A percentile compares a stretch with the other conserved stretches of the same genome.
Conservation (phyloP, 2,113 vertebrate genomes). For the Heteronetta atricapilla region DNA sequence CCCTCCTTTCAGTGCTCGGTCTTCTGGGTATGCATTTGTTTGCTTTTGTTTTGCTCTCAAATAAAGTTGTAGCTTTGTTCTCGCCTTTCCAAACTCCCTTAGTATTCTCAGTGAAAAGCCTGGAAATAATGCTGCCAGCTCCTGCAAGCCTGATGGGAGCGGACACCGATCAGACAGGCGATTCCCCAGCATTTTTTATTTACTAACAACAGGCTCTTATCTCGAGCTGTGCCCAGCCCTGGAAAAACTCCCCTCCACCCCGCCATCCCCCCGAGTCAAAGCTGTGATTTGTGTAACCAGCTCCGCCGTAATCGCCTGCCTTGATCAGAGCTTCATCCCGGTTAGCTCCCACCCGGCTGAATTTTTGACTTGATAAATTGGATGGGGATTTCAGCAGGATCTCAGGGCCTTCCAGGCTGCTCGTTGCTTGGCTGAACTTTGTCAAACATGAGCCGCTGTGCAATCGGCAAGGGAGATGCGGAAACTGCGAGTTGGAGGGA, state of each 20-base stretch:
- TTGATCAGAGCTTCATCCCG: slow-evolving; percentile 35
- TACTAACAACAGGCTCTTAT: slow-evolving; percentile 1
- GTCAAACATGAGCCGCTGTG: neutral
- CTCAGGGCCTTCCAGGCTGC: slow-evolving; percentile 18
- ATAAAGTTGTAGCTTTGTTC: slow-evolving; percentile 57
- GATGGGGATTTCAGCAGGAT: neutral
- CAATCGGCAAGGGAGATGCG: neutral
- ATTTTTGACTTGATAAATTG: slow-evolving; percentile 56
- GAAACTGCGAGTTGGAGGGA: neutral
- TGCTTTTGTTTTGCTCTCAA: slow-evolving; percentile 50
- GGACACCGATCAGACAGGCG: neutral
- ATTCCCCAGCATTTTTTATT: slow-evolving; percentile 36
- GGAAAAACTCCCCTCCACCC: neutral
- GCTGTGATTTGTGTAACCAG: neutral
- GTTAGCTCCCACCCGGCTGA: slow-evolving; percentile 31
- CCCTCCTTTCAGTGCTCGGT: neutral
- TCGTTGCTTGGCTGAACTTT: slow-evolving; percentile 31
- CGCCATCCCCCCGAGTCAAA: neutral
- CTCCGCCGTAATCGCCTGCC: slow-evolving; percentile 13
- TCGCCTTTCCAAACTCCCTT: slow-evolving; percentile 31
- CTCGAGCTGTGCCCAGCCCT: slow-evolving; percentile 10
- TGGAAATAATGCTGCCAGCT: slow-evolving; percentile 29
- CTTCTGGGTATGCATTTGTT: slow-evolving; percentile 63
- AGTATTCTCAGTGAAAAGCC: slow-evolving; percentile 48
- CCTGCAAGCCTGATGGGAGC: slow-evolving; percentile 34